Evolutionary conservation across 1,140 invertebrate species (phyloP), one percentile per base, ranked within the genome.

Genomic region (Arctopsyche grandis): DNA sequence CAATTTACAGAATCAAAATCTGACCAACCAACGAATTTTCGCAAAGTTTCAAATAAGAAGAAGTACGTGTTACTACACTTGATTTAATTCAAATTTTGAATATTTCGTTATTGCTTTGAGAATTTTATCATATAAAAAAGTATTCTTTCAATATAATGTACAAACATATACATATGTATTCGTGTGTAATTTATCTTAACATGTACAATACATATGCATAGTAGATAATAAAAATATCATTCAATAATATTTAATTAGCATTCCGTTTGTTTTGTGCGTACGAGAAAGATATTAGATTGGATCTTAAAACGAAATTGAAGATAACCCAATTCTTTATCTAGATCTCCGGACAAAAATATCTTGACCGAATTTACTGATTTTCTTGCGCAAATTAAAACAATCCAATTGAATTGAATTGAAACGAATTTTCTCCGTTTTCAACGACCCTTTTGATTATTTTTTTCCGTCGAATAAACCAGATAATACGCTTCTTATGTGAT

Each of bases 291-390:
- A 60, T 10, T 19, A 60, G 56, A 60, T 60, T 60, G 21, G 19
- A 60, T 60, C 56, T 60, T 9, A 60, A 60, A 60, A 60, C 56
- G 56, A 19, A 60, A 3, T 9, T n/a, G 21, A 60, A 60, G 56
- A 60, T 21, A 21, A 60, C 9, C 56, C 56, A 21, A n/a, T 60
- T 60, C 16, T 9, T 60, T 60, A 38, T 38, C 29, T 38, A 60
- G 56, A 60, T 60, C 29, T 60, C 12, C 66, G 21, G 14, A 69
- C 66, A 22, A 69, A 38, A 69, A 69, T 43, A 69, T 29, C 66
- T 69, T 69, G 38, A 69, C 12, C 38, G 66, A 29, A 69, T 0
- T 69, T 29, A 21, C 12, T 3, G 29, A 38, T 7, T 38, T 38
- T 38, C 29, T 10, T 22, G 66, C 22, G 66, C 16, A 60, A 60